Evolutionary conservation across 2,113 vertebrate species (phyloP).

Genomic region (Nothoprocta perdicaria): DNA sequence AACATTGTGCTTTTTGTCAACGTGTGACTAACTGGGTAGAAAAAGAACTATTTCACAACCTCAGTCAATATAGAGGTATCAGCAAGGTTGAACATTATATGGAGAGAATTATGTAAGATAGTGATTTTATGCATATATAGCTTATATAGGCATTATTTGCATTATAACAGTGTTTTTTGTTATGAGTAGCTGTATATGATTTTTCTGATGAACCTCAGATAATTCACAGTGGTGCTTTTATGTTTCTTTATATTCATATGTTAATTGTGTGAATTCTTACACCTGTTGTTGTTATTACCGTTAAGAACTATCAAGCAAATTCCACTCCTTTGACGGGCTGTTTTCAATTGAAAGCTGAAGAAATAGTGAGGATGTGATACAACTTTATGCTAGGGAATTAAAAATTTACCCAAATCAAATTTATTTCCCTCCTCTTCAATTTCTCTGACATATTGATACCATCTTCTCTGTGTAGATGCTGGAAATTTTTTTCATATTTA

Average conservation of each 20-base stretch:
- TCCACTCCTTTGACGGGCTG: background rate
- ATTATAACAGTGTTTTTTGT: background rate
- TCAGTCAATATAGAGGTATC: accelerated
- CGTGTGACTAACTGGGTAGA: background rate
- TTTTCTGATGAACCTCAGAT: background rate
- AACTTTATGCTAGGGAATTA: background rate
- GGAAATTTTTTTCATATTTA: background rate
- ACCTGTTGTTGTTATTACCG: background rate
- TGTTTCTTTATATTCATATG: accelerated
- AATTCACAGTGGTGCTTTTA: background rate
- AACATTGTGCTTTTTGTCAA: background rate
- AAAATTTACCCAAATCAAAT: background rate
- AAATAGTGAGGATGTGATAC: background rate
- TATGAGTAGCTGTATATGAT: background rate
- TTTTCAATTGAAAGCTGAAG: background rate
- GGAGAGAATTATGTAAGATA: too few species aligned
- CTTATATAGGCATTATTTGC: background rate
- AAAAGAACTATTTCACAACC: background rate
- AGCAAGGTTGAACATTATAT: background rate
- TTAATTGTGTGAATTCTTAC: background rate
- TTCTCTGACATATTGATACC: background rate
- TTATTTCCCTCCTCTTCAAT: background rate
- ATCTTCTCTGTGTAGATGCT: background rate
- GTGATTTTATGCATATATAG: too few species aligned
- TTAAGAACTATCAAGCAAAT: background rate